phyloP scores from a whole-genome alignment of 2,113 vertebrate species.

The Psittacula cyanocephala region DNA sequence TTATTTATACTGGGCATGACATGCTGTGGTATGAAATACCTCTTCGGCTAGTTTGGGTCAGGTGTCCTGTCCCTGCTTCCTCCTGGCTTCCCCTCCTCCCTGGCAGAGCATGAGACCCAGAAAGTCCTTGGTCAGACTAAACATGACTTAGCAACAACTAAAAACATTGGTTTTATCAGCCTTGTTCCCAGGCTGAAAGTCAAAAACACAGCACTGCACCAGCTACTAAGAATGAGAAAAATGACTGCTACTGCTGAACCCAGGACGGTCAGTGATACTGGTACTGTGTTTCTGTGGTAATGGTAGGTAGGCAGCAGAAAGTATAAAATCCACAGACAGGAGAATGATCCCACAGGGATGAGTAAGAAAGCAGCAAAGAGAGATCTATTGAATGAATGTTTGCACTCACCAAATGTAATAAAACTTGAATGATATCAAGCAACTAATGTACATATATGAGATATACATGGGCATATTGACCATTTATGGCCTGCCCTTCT shows the following conservation, averaged over 20 bases:
- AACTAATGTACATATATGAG: constrained; percentile 11
- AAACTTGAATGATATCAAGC: constrained; percentile 11
- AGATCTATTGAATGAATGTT: constrained; percentile 46
- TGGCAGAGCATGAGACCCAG: too few species aligned
- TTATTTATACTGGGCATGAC: too few species aligned
- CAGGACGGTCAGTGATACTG: not conserved
- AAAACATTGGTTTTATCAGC: not conserved
- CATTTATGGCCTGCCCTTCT: constrained; percentile 3
- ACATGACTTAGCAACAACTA: too few species aligned
- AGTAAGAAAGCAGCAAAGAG: not conserved
- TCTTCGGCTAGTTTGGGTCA: too few species aligned
- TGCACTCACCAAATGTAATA: constrained; percentile 32
- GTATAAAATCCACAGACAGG: not conserved
- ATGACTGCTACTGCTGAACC: not conserved
- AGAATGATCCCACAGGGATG: not conserved
- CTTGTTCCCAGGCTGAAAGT: not conserved
- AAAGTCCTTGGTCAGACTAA: too few species aligned
- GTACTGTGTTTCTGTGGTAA: not conserved
- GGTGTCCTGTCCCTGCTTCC: not conserved
- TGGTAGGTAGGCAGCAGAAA: not conserved
- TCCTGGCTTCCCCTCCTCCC: not conserved
- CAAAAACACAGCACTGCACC: not conserved
- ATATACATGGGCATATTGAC: not conserved
- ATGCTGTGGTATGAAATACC: too few species aligned
- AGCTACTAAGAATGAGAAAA: not conserved